phyloP scores from a whole-genome alignment of 2,888 invertebrate genomes.

The Dysmachus trigonus region DNA sequence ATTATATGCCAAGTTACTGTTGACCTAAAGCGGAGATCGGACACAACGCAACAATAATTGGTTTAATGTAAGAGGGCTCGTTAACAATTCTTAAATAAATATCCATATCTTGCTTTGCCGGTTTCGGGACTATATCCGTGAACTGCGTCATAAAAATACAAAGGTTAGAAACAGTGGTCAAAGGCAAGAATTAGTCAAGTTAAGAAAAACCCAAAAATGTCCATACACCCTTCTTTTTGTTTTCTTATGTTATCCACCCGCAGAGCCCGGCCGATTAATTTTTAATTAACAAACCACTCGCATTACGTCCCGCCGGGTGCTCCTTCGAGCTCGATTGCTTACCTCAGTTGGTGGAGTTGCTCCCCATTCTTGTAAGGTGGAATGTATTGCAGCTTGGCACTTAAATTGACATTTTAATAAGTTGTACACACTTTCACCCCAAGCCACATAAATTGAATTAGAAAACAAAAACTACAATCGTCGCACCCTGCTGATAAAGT shows the following conservation, averaged over 20 bases:
- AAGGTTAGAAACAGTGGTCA: not conserved
- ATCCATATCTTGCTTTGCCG: too few species aligned
- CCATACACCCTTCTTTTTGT: not conserved
- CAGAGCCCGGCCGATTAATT: not conserved
- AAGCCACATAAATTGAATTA: not conserved
- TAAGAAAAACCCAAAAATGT: not conserved
- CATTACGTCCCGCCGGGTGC: not conserved
- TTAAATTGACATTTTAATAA: not conserved
- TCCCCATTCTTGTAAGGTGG: not conserved
- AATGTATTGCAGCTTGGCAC: not conserved
- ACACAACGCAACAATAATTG: too few species aligned
- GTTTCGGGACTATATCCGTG: not conserved
- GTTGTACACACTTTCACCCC: not conserved
- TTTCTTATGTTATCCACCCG: not conserved
- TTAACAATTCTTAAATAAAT: too few species aligned
- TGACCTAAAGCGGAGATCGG: too few species aligned
- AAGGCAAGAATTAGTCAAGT: too few species aligned
- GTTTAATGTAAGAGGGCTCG: too few species aligned
- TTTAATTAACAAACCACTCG: not conserved
- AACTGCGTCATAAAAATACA: not conserved
- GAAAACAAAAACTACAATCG: not conserved
- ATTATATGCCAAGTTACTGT: too few species aligned
- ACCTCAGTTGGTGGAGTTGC: not conserved
- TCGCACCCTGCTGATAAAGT: not conserved
- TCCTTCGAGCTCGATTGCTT: not conserved